phyloP scores from a whole-genome alignment of 2,888 invertebrate species.

The Spisula solida region DNA sequence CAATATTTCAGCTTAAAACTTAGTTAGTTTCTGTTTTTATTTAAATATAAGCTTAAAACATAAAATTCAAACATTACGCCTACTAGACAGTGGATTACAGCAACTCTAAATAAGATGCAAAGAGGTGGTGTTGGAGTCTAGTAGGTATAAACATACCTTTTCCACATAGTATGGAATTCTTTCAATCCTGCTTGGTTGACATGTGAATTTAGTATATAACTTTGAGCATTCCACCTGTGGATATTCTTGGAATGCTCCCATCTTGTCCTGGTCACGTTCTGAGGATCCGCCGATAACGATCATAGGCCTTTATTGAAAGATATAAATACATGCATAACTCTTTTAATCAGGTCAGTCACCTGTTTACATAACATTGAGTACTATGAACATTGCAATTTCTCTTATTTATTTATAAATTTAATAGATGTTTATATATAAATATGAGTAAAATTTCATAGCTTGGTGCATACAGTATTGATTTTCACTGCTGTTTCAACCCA shows the following conservation, averaged over 20 bases:
- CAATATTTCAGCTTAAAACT: too few relatives aligned
- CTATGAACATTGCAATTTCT: too few relatives aligned
- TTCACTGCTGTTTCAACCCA: too few relatives aligned
- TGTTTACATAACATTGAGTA: too few relatives aligned
- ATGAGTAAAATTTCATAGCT: too few relatives aligned
- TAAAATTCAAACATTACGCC: neutral
- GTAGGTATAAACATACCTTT: conserved; percentile 88
- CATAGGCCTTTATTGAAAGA: conserved; percentile 90
- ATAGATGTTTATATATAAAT: too few relatives aligned
- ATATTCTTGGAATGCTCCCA: conserved; percentile 98
- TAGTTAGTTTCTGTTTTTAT: too few relatives aligned
- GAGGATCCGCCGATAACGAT: conserved; percentile 97
- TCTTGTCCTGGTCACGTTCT: conserved; percentile 96
- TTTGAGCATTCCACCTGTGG: conserved; percentile 95
- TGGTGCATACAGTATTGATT: too few relatives aligned
- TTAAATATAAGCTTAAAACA: neutral
- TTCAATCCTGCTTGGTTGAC: conserved; percentile 93
- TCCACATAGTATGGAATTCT: conserved; percentile 96
- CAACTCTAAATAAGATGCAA: too few relatives aligned
- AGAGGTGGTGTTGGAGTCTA: too few relatives aligned
- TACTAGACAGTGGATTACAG: neutral
- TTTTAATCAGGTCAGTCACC: too few relatives aligned
- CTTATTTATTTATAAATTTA: too few relatives aligned
- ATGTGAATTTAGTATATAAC: conserved; percentile 97
- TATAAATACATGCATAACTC: neutral